These are phyloP conservation scores for Botia almorhae DNA, from an alignment of 2,797 vertebrate genomes.

Conservation along the genomic window DNA sequence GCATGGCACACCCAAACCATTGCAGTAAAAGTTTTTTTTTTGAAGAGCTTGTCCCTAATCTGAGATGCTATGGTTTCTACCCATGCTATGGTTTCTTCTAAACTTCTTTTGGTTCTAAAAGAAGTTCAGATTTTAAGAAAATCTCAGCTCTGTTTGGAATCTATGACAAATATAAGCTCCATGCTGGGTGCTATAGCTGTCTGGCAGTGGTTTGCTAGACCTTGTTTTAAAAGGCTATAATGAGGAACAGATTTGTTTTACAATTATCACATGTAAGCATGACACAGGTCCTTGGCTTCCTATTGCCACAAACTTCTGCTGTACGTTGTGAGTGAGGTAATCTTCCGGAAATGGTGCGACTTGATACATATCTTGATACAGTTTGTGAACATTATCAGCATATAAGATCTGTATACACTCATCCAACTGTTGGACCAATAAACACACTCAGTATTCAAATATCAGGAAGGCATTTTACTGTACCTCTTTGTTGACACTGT, in stretches of 20 bases:
- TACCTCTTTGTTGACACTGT: neutral
- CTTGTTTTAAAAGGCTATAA: conserved; percentile 33
- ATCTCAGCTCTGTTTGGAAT: conserved; percentile 23
- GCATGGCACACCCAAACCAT: neutral
- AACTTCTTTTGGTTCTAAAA: neutral
- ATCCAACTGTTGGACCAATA: neutral
- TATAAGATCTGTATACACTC: neutral
- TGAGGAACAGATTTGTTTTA: conserved; percentile 42
- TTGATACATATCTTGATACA: neutral
- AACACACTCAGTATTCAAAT: neutral
- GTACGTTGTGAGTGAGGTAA: neutral
- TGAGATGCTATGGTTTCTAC: neutral
- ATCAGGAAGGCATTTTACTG: neutral
- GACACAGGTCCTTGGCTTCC: conserved; percentile 10
- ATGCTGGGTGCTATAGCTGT: conserved; percentile 26
- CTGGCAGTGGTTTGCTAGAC: neutral
- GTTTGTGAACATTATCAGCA: neutral
- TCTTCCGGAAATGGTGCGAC: neutral
- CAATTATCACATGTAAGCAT: conserved; percentile 22
- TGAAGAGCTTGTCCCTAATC: neutral
- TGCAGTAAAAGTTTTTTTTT: neutral
- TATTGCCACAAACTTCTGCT: neutral
- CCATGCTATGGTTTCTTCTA: neutral
- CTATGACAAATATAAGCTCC: conserved; percentile 30
- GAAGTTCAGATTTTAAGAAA: neutral